Conservation (phyloP, 1,140 invertebrate genomes). For the Tetragonula clypearis region DNA sequence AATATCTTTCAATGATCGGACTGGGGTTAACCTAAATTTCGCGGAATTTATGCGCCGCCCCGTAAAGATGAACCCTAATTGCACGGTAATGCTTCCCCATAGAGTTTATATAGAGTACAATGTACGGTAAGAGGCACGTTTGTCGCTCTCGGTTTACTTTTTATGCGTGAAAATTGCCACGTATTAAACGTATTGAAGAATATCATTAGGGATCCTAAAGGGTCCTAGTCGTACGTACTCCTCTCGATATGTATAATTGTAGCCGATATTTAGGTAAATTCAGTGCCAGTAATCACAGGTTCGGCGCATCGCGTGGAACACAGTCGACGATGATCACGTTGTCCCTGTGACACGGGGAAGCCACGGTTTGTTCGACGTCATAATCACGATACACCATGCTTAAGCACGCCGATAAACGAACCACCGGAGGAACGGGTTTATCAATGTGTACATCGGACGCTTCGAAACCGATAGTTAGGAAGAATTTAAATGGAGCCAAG, state of each 20-base stretch:
- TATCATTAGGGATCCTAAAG: not conserved
- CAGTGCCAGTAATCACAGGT: not conserved
- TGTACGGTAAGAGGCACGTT: not conserved
- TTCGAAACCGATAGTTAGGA: not conserved
- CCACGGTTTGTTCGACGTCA: not conserved
- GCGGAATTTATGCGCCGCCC: not conserved
- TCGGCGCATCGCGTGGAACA: not conserved
- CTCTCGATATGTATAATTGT: not conserved
- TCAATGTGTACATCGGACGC: not conserved
- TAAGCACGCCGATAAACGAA: not conserved
- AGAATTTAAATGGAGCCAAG: not conserved
- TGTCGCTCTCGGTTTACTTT: not conserved
- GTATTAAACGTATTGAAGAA: not conserved
- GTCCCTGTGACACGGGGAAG: not conserved
- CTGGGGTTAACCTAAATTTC: constrained; percentile 7
- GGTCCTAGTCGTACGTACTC: not conserved
- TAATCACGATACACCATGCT: not conserved
- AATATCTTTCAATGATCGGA: constrained; percentile 17
- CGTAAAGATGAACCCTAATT: not conserved
- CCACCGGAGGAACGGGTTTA: not conserved
- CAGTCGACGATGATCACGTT: not conserved
- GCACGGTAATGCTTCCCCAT: not conserved
- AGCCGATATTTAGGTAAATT: not conserved
- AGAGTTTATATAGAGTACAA: not conserved
- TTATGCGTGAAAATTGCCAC: not conserved